phyloP scores from a whole-genome alignment of 2,888 invertebrate species.

The Abrostola tripartita region DNA sequence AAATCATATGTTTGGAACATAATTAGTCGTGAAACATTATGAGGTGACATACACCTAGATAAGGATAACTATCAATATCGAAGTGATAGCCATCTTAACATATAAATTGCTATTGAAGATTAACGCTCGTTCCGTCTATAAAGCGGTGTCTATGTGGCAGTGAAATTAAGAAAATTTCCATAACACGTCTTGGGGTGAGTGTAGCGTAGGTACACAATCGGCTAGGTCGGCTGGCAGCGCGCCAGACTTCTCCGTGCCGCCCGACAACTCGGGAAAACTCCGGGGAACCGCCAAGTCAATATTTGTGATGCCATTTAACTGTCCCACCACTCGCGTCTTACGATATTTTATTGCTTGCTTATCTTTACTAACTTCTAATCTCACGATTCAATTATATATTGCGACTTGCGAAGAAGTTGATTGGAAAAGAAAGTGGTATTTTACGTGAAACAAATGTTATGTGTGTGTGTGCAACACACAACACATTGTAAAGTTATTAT shows the following conservation, averaged over 20 bases:
- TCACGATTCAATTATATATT: slow-evolving; percentile 30
- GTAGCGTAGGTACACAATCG: slow-evolving; percentile 59
- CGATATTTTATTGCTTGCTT: slow-evolving; percentile 71
- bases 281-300: slow-evolving; percentile 77
- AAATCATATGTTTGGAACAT: not conserved
- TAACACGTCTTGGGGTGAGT: slow-evolving; percentile 49
- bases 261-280: slow-evolving; percentile 63
- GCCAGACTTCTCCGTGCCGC: slow-evolving; percentile 60
- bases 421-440: slow-evolving; percentile 6
- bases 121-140: slow-evolving; percentile 19
- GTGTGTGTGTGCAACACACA: no score
- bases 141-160: slow-evolving; percentile 20
- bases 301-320: slow-evolving; percentile 83
- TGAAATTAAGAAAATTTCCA: slow-evolving; percentile 55
- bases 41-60: not conserved
- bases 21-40: not conserved
- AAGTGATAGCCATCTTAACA: slow-evolving; percentile 21
- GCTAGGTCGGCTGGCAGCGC: slow-evolving; percentile 59
- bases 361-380: slow-evolving; percentile 60
- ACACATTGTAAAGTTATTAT: no score
- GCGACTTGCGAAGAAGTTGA: slow-evolving; percentile 10
- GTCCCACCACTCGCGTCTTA: slow-evolving; percentile 67
- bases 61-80: slow-evolving; percentile 13
- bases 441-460: not conserved
- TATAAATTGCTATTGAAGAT: slow-evolving; percentile 47